Percentiles rank a stretch among this genome's conserved stretches.
These are phyloP conservation scores for Tricholaema leucomelas DNA, from an alignment of 2,113 vertebrate genomes.

Conservation along the genomic window DNA sequence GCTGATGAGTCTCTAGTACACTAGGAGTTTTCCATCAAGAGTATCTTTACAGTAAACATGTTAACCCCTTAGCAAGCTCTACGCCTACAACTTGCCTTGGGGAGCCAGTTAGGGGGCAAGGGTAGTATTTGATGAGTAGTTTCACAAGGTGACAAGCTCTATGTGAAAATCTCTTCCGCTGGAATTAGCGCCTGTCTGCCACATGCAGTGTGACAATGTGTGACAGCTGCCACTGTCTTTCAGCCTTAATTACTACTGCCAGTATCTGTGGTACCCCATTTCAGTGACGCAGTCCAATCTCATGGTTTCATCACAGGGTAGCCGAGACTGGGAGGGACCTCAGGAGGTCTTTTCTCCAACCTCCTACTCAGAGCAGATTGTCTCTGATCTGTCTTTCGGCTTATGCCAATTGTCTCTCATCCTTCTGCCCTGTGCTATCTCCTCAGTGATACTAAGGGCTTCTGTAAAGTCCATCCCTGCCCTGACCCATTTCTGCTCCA, in stretches of 20 bases:
- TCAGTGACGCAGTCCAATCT: background rate
- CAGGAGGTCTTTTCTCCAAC: no score
- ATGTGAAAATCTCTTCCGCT: background rate
- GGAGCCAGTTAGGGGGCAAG: background rate
- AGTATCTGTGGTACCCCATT: background rate
- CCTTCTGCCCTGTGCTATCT: background rate
- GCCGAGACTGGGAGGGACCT: background rate
- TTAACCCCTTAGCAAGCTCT: background rate
- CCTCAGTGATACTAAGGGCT: background rate
- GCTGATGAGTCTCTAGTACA: background rate
- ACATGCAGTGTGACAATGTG: rapidly evolving
- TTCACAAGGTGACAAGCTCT: background rate
- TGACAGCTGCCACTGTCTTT: background rate
- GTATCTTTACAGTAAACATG: background rate
- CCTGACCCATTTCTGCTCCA: rapidly evolving
- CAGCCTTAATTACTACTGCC: constrained; percentile 45
- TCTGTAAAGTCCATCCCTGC: background rate
- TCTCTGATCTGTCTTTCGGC: background rate
- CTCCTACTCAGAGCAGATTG: background rate
- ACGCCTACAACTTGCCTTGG: background rate
- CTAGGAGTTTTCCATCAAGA: background rate
- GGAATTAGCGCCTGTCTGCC: background rate
- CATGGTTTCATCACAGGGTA: background rate
- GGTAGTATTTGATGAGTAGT: background rate
- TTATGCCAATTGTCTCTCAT: background rate